phyloP scores from a whole-genome alignment of 2,797 vertebrate species.

The Clarias pachynema region DNA sequence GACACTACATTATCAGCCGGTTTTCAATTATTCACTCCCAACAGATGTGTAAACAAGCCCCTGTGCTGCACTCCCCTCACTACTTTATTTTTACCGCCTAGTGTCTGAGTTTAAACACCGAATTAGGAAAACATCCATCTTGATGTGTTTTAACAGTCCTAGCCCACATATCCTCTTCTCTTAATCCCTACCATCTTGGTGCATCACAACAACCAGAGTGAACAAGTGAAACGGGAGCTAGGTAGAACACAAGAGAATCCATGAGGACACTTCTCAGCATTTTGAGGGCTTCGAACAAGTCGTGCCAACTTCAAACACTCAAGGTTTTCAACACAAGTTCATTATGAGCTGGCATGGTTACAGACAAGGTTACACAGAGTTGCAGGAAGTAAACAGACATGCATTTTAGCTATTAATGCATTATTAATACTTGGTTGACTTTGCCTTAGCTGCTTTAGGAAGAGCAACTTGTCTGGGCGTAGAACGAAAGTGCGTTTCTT shows the following conservation, averaged over 20 bases:
- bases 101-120: background rate
- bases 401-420: no score
- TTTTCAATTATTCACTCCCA: constrained; percentile 46
- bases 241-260: background rate
- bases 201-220: background rate
- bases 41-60: constrained; percentile 38
- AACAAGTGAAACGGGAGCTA: background rate
- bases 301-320: background rate
- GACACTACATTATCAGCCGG: constrained; percentile 40
- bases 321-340: background rate
- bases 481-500: no score
- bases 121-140: background rate
- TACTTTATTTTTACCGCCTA: background rate
- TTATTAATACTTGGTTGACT: no score
- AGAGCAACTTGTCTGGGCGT: no score
- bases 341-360: background rate
- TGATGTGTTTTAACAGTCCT: background rate
- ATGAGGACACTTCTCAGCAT: constrained; percentile 1
- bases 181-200: background rate
- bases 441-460: no score
- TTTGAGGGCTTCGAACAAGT: constrained; percentile 19
- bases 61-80: constrained; percentile 6
- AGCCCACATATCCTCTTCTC: background rate
- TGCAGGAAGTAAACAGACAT: no score
- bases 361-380: background rate